Base-by-base conservation (phyloP, 2,888 invertebrate genomes). In the Hyposoter dolosus region DNA sequence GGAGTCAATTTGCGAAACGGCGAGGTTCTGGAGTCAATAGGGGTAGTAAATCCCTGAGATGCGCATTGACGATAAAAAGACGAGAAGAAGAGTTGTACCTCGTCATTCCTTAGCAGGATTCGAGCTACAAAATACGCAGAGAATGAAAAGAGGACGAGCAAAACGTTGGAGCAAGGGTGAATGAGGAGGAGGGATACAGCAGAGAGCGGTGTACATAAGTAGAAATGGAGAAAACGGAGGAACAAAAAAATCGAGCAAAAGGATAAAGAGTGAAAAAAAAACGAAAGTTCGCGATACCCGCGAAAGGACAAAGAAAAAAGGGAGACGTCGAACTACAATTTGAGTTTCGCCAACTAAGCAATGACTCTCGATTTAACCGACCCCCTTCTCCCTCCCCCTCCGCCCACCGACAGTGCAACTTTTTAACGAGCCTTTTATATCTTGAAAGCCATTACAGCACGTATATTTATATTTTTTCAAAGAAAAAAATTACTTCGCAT, bases 81-180 rank as follows among this genome's bases (percentile, higher is more conserved):
- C 56, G 56, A 60, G 69, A 60, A 53, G 69, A 76, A 28, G 69
- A 17, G 71, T 72, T 35, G 83, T 79, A 72, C 77, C 72, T 66
- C 72, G 66, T 77, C 77, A 66, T 69, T 53, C 76, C 81, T 72
- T 77, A 56, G 77, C 72, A 69, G 83, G 72, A 47, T 75, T 68
- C 68, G 56, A 43, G 84, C 68, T 69, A 63, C 40, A 65, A 40
- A 71, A 75, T 69, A 68, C 79, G 75, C 35, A 28, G 65, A 15
- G 79, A 28, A 60, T 53, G 68, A 74, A 60, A 80, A 43, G 79
- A 50, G 75, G 56, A 78, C 40, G 68, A 32, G 35, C 53, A 60
- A 15, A 90, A 90, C 88, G 85, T 85, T 88, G 84, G 88, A 88
- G 88, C 86, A 86, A 86, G 45, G 77, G 65, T 83, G 12, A 68